A percentile compares a stretch with the other conserved stretches of the same genome.
Conservation (phyloP, 2,113 vertebrate species). For the crab-eating macaque (Macaca fascicularis) region DNA sequence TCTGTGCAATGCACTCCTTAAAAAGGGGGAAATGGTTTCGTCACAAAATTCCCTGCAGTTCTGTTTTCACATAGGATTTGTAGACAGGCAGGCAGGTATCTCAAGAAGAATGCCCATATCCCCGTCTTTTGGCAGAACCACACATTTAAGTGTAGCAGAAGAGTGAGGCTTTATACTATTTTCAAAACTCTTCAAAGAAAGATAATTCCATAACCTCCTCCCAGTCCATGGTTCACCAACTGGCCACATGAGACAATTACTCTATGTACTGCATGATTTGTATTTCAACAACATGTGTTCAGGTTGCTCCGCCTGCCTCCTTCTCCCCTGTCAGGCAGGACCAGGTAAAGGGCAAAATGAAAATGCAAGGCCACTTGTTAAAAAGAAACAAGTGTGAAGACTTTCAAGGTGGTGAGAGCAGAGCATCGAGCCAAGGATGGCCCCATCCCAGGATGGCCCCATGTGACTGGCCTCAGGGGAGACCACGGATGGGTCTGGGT, state of each 20-base stretch:
- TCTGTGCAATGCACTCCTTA: conserved; percentile 80
- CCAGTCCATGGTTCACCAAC: neutral
- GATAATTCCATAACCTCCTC: neutral
- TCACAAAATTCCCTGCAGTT: conserved; percentile 51
- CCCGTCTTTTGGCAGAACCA: conserved; percentile 12
- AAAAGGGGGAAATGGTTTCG: conserved; percentile 53
- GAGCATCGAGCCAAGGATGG: neutral
- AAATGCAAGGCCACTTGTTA: neutral
- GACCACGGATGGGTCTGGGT: accelerated
- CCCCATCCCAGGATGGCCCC: too few relatives aligned
- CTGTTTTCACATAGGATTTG: conserved; percentile 14
- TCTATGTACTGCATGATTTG: neutral
- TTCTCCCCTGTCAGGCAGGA: neutral
- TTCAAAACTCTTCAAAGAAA: conserved; percentile 36
- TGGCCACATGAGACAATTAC: neutral
- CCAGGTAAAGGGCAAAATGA: neutral
- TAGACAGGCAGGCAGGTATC: conserved; percentile 2
- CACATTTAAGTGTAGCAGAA: neutral
- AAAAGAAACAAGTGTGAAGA: neutral
- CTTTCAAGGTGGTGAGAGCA: neutral
- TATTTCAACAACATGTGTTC: neutral
- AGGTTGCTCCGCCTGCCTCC: neutral
- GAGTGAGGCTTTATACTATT: neutral
- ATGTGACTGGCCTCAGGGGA: neutral
- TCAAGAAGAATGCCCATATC: neutral